phyloP scores from a whole-genome alignment of 2,888 invertebrate genomes.

The Pyrrhosoma nymphula region DNA sequence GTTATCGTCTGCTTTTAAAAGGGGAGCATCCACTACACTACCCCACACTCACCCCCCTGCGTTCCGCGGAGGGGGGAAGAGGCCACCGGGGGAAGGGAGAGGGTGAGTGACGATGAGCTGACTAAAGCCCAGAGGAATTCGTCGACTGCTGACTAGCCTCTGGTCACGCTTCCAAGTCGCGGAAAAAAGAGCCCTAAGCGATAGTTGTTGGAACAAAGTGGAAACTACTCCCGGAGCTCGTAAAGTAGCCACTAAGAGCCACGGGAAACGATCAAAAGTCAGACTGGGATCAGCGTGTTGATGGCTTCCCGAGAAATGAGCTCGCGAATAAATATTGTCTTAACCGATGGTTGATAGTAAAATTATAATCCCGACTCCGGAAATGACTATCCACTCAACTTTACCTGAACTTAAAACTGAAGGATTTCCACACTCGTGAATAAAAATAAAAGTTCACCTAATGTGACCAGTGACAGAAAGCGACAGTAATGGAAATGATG shows the following conservation, averaged over 20 bases:
- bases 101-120: neutral
- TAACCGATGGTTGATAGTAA: neutral
- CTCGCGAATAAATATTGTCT: neutral
- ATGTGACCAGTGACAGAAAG: neutral
- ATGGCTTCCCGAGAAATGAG: neutral
- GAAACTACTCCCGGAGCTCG: neutral
- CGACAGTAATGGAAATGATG: neutral
- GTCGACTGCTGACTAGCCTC: neutral
- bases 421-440: neutral
- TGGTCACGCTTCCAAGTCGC: slow-evolving; percentile 15
- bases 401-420: neutral
- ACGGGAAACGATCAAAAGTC: neutral
- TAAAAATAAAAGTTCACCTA: neutral
- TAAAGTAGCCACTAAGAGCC: neutral
- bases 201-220: slow-evolving; percentile 6
- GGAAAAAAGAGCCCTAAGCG: neutral
- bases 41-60: neutral
- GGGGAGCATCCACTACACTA: neutral
- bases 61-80: neutral
- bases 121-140: neutral
- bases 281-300: neutral
- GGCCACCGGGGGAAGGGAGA: neutral
- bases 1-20: slow-evolving; percentile 39
- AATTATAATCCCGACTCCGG: neutral
- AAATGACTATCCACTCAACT: neutral